Evolutionary conservation across 2,797 vertebrate genomes (phyloP).

Genomic region (Amblyraja radiata): DNA sequence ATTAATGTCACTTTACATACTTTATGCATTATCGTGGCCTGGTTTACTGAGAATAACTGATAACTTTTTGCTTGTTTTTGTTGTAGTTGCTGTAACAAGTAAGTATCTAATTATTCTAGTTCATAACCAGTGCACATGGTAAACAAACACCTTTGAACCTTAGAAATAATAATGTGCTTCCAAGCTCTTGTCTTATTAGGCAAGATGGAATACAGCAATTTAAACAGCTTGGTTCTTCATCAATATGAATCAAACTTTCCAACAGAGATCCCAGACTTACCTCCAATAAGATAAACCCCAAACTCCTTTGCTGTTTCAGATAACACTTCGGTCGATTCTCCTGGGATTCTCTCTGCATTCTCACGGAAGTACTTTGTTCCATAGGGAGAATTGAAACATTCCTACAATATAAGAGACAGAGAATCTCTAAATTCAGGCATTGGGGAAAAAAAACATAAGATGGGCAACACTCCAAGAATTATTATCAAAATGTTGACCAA

Average conservation of each 20-base stretch:
- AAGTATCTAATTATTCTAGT: no score
- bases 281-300: constrained; percentile 80
- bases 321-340: constrained; percentile 76
- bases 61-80: no score
- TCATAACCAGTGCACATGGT: no score
- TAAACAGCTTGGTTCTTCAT: background rate
- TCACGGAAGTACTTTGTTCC: constrained; percentile 76
- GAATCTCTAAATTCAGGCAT: background rate
- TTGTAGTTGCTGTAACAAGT: no score
- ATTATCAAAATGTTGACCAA: background rate
- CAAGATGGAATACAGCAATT: background rate
- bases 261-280: constrained; percentile 51
- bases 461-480: background rate
- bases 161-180: background rate
- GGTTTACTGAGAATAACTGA: no score
- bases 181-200: background rate
- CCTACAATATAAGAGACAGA: constrained; percentile 54
- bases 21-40: no score
- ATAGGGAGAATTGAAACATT: constrained; percentile 95
- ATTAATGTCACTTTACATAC: no score
- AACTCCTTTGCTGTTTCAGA: constrained; percentile 80
- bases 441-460: background rate
- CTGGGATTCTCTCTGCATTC: constrained; percentile 88
- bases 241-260: background rate
- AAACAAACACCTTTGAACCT: no score